Conservation (phyloP, 1,140 invertebrate genomes). For the Plectrocnemia conspersa region DNA sequence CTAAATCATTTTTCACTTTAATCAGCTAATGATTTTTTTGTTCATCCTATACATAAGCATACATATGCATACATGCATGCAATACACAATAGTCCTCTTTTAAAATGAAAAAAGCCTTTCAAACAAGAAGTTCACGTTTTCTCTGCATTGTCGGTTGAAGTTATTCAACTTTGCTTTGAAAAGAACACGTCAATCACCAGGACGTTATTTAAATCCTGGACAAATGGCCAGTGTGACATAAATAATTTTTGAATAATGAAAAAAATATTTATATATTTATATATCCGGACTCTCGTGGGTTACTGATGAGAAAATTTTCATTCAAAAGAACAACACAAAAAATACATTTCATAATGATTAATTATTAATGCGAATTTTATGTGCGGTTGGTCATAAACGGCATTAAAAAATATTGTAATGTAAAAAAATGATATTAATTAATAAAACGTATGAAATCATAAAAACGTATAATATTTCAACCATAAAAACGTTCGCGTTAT, state of each 20-base stretch:
- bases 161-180: not conserved
- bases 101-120: constrained; percentile 2
- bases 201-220: constrained; percentile 1
- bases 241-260: not conserved
- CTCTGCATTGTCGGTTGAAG: not conserved
- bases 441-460: not conserved
- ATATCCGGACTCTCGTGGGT: too few species aligned
- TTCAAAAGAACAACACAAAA: too few species aligned
- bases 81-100: too few species aligned
- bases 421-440: not conserved
- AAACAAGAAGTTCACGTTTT: not conserved
- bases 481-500: not conserved
- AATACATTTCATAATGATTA: too few species aligned
- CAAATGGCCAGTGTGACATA: constrained; percentile 1
- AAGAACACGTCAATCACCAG: constrained; percentile 7
- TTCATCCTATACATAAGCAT: too few species aligned
- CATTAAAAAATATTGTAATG: too few species aligned
- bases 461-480: constrained; percentile 2
- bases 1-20: too few species aligned
- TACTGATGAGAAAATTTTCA: too few species aligned
- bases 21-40: too few species aligned
- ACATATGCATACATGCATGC: too few species aligned
- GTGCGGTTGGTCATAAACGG: too few species aligned
- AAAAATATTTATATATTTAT: not conserved
- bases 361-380: too few species aligned